Conservation (phyloP, 2,113 vertebrate genomes). For the Campylorhamphus procurvoides region DNA sequence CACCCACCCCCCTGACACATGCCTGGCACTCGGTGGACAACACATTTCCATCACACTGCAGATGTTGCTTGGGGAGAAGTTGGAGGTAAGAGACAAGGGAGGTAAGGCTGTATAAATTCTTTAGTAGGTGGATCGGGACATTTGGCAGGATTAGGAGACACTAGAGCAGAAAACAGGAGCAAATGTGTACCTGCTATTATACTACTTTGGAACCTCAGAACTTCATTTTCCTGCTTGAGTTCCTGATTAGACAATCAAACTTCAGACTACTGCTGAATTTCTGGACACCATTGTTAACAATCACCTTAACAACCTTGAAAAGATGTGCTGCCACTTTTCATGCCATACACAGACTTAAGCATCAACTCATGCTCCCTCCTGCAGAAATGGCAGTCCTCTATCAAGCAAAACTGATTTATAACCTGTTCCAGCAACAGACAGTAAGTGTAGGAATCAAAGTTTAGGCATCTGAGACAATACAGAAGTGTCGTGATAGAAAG, state of each 20-base stretch:
- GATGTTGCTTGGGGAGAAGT: not conserved
- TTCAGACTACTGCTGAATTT: not conserved
- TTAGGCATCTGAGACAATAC: not conserved
- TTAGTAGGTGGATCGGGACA: not conserved
- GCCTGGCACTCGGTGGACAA: fast-evolving
- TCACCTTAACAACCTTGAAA: not conserved
- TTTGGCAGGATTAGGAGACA: not conserved
- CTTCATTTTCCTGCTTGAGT: not conserved
- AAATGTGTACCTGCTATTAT: not conserved
- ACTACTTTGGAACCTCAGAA: not conserved
- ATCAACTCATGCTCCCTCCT: not conserved
- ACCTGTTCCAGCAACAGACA: not conserved
- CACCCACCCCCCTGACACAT: not conserved
- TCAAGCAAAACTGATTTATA: not conserved
- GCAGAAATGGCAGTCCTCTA: not conserved
- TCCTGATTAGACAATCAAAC: not conserved
- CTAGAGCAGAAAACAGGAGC: not conserved
- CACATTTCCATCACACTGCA: fast-evolving
- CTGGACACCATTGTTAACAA: not conserved
- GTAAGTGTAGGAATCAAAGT: not conserved
- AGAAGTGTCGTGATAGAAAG: not conserved
- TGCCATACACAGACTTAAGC: not conserved
- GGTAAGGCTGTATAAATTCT: not conserved
- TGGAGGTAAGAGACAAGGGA: not conserved
- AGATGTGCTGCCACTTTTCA: not conserved